Percentiles rank a stretch among this genome's conserved stretches.
Evolutionary conservation across 2,888 invertebrate genomes (phyloP).

Genomic region (Chirona hameri): DNA sequence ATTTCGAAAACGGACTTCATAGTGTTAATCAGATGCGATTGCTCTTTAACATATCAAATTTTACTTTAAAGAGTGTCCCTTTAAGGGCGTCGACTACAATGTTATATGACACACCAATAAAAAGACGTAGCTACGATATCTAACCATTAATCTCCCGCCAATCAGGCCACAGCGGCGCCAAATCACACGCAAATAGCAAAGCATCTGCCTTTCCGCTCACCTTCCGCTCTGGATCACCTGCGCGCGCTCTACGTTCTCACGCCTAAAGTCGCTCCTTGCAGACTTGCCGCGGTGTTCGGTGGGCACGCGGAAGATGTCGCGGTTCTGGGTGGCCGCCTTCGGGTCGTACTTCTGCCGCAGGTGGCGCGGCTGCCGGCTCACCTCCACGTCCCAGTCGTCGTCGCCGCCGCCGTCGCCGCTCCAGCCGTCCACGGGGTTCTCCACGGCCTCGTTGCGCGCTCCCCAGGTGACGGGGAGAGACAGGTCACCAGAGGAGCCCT

Average conservation of each 20-base stretch:
- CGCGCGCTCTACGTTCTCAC: not conserved
- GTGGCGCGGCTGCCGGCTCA: not conserved
- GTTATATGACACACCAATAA: no score
- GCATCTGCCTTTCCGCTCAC: not conserved
- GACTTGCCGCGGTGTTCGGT: slow-evolving; percentile 25
- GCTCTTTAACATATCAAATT: no score
- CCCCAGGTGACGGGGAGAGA: not conserved
- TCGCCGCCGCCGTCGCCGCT: not conserved
- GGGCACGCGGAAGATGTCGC: not conserved
- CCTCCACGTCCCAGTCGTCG: slow-evolving; percentile 24
- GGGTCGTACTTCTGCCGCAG: slow-evolving; percentile 4
- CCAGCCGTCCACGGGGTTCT: not conserved
- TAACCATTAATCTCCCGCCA: no score
- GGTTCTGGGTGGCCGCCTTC: not conserved
- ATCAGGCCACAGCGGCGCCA: no score
- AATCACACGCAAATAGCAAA: no score
- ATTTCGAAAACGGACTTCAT: no score
- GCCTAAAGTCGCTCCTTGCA: not conserved
- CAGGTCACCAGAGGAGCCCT: not conserved
- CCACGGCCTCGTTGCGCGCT: not conserved
- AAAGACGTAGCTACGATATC: no score
- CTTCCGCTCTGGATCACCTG: not conserved
- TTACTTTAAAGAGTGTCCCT: no score
- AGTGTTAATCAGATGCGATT: no score
- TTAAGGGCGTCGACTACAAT: no score